A percentile compares a stretch with the other conserved stretches of the same genome.
phyloP scores from a whole-genome alignment of 2,888 invertebrate species.

The Morinoia aosen region DNA sequence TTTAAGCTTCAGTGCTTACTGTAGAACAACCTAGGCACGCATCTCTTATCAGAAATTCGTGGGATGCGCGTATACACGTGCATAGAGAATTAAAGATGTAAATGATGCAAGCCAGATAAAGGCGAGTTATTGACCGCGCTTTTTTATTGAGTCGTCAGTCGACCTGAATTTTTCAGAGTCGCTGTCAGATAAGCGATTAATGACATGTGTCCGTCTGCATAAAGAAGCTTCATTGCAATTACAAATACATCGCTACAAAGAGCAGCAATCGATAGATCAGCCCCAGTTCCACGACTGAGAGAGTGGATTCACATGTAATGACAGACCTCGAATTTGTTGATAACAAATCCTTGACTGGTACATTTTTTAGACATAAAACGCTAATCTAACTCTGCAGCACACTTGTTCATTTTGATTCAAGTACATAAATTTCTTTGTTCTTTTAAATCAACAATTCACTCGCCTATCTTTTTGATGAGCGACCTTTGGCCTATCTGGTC shows the following conservation, averaged over 20 bases:
- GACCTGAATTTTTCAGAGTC: neutral
- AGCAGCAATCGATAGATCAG: neutral
- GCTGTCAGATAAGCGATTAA: conserved; percentile 18
- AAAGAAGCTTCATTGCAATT: neutral
- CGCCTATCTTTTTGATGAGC: neutral
- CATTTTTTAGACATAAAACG: neutral
- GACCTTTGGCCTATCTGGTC: neutral
- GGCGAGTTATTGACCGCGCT: neutral
- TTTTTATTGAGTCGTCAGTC: neutral
- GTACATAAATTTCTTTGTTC: neutral
- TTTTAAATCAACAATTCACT: neutral
- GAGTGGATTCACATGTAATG: neutral
- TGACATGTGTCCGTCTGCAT: conserved; percentile 10
- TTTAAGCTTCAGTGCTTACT: neutral
- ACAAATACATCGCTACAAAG: neutral
- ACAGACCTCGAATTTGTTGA: neutral
- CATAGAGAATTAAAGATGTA: neutral
- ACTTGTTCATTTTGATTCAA: neutral
- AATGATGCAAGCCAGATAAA: neutral
- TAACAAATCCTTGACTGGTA: conserved; percentile 12
- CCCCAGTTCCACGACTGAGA: neutral
- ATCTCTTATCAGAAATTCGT: neutral
- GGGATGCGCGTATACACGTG: neutral
- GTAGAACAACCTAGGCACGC: neutral
- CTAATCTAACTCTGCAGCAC: neutral